Percentiles rank a stretch among this genome's conserved stretches.
These are phyloP conservation scores for Epinotia ramella DNA, from an alignment of 2,888 invertebrate species.

Conservation along the genomic window DNA sequence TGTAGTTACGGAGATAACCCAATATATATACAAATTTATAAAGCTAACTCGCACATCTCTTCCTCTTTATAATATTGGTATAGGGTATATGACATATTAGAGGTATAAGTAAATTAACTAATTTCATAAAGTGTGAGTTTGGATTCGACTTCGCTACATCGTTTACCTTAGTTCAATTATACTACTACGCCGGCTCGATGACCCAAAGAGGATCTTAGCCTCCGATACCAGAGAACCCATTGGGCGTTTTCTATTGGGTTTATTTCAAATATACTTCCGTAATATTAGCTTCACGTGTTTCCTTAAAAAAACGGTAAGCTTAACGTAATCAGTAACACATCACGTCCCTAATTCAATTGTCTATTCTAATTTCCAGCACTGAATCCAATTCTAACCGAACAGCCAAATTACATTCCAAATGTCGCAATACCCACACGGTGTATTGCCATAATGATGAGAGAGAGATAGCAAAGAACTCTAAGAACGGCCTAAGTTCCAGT, in stretches of 20 bases:
- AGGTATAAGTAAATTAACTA: too few relatives aligned
- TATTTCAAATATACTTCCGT: background rate
- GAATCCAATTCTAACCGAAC: constrained; percentile 27
- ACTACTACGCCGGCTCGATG: background rate
- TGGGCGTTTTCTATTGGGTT: too few relatives aligned
- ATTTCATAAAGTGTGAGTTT: too few relatives aligned
- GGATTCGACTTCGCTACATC: too few relatives aligned
- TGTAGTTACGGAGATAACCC: too few relatives aligned
- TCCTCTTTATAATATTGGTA: too few relatives aligned
- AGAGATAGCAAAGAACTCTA: background rate
- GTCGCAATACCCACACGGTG: constrained; percentile 29
- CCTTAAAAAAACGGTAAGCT: background rate
- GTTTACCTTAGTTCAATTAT: too few relatives aligned
- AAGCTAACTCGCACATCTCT: too few relatives aligned
- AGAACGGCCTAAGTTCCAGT: background rate
- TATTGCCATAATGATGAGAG: constrained; percentile 17
- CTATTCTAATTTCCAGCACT: constrained; percentile 4
- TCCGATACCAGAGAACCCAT: too few relatives aligned
- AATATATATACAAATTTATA: too few relatives aligned
- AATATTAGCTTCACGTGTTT: background rate
- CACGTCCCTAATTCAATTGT: constrained; percentile 11
- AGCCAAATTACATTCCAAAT: constrained; percentile 14
- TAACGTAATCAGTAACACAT: background rate
- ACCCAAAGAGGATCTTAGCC: too few relatives aligned
- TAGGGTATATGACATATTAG: too few relatives aligned